A percentile compares a stretch with the other conserved stretches of the same genome.
phyloP scores from a whole-genome alignment of 2,113 vertebrate species.

The Columba livia region DNA sequence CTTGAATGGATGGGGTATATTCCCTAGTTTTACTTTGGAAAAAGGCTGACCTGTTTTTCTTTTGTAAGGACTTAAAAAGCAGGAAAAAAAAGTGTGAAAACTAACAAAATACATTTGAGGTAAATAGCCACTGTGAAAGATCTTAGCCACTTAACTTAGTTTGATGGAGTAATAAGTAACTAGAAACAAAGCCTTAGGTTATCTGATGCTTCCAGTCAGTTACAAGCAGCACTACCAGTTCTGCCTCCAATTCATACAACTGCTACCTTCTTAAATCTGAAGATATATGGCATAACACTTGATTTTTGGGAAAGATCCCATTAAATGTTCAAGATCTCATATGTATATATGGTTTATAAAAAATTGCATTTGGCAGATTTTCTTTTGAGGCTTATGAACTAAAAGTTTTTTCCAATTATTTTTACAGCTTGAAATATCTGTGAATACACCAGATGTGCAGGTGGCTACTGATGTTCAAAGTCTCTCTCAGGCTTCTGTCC shows the following conservation, averaged over 20 bases:
- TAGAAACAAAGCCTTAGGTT: neutral
- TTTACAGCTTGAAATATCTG: slow-evolving; percentile 87
- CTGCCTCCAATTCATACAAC: neutral
- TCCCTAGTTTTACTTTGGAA: neutral
- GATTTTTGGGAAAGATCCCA: neutral
- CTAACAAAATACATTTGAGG: neutral
- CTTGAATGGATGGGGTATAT: neutral
- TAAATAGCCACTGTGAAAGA: neutral
- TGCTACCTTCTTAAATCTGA: neutral
- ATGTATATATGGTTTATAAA: neutral
- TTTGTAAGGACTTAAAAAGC: neutral
- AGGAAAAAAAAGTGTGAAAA: neutral
- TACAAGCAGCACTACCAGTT: neutral
- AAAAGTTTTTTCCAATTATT: slow-evolving; percentile 44
- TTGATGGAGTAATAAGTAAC: neutral
- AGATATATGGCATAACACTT: neutral
- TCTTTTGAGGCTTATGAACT: neutral
- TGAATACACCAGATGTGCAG: slow-evolving; percentile 78
- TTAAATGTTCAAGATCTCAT: neutral
- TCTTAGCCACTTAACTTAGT: neutral
- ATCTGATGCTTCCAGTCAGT: neutral
- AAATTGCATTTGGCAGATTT: neutral
- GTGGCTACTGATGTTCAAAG: slow-evolving; percentile 70
- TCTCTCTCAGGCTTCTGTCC: slow-evolving; percentile 52
- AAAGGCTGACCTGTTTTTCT: neutral